phyloP scores from a whole-genome alignment of 2,797 vertebrate species.

The Lepilemur ruficaudatus region DNA sequence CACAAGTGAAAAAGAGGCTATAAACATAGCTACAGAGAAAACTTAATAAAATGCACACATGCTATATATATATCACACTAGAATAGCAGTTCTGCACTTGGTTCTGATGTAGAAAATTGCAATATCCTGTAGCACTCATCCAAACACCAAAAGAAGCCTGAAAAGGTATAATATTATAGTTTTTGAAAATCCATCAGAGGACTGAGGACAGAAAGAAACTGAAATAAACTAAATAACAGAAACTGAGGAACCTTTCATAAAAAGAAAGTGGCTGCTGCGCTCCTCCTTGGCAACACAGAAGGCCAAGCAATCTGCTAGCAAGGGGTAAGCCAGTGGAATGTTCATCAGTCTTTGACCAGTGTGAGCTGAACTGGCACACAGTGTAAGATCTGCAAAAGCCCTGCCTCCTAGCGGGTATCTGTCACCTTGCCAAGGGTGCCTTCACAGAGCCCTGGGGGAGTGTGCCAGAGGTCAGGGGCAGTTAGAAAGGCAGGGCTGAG shows the following conservation, averaged over 20 bases:
- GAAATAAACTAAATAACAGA: not conserved
- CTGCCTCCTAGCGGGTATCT: too few species aligned
- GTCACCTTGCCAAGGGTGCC: not conserved
- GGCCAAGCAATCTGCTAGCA: not conserved
- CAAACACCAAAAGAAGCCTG: not conserved
- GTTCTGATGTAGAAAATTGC: not conserved
- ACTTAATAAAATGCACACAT: not conserved
- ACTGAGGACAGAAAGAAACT: not conserved
- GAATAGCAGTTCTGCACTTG: not conserved
- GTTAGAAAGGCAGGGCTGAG: not conserved
- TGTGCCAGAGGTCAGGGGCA: not conserved
- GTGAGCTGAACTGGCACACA: not conserved
- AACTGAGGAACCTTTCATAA: not conserved
- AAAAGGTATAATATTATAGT: not conserved
- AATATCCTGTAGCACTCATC: not conserved
- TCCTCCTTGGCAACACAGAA: not conserved
- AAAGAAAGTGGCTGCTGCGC: not conserved
- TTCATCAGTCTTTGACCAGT: not conserved
- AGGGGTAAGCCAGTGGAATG: not conserved
- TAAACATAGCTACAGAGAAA: not conserved
- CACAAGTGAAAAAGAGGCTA: not conserved
- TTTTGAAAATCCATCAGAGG: not conserved
- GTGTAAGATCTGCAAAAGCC: not conserved
- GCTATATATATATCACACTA: not conserved
- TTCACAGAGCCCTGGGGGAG: not conserved